Base-by-base conservation (phyloP, 2,888 invertebrate genomes). In the Xestoiulus laeticollis region DNA sequence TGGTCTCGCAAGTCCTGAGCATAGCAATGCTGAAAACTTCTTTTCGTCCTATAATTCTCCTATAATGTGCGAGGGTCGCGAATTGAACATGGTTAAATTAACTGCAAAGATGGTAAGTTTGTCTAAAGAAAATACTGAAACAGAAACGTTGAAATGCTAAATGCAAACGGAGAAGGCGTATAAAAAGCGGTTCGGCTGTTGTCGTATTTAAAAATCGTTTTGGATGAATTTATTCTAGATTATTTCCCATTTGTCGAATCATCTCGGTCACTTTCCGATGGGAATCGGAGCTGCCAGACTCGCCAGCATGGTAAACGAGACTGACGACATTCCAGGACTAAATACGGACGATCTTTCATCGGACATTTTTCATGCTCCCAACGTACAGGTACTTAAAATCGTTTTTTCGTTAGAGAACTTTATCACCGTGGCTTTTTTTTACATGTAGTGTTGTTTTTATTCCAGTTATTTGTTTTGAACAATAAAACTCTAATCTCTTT, bases 201-300 rank as follows among this genome's bases (percentile, higher is more conserved):
- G 48, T 48, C 16, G 16, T 48, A 48, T 1, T 48, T 6, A 53
- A 19, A 53, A 53, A 86, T 26, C 78, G 86, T 12, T 86, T 87
- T 30, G 32, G 85, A 88, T 90, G 0, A 90, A 22, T 59, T 59
- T 87, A 19, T 16, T 12, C 26, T 33, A 95, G 95, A 94, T 96
- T 89, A 94, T 97, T 91, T 95, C 95, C 90, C 98, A 99, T 92
- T 93, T 99, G 90, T 95, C 98, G 8, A 96, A 98, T 90, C 97
- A 97, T 93, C 93, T 98, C 90, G 97, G 97, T 0, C 98, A 99
- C 92, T 99, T 98, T 93, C 99, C 99, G 19, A 95, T 97, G 93
- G 96, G 97, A 89, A 95, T 95, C 86, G 96, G 97, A 87, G 97
- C 98, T 0, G 96, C 98, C 85, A 94, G 97, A 89, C 93, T 98